phyloP scores from a whole-genome alignment of 2,113 vertebrate species.

The Asarcornis scutulata region DNA sequence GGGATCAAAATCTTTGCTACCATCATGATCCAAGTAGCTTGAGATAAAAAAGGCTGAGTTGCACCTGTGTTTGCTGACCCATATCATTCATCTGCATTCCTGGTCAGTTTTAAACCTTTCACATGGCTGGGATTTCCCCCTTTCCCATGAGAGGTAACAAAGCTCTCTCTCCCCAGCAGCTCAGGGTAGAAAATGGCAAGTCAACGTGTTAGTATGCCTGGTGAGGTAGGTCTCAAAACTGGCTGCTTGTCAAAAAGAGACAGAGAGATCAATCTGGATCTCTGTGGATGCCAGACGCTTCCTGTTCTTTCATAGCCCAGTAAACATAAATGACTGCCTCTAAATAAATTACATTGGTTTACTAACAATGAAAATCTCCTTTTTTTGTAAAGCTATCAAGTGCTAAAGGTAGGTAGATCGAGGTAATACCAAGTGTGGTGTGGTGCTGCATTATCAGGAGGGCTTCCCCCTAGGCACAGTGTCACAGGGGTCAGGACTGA shows the following conservation, averaged over 20 bases:
- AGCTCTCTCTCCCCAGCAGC: not conserved
- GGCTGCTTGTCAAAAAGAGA: constrained; percentile 58
- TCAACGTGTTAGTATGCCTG: constrained; percentile 36
- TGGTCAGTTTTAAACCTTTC: not conserved
- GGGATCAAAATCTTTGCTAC: too few species aligned
- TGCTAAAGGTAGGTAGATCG: not conserved
- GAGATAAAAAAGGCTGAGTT: not conserved
- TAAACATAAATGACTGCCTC: constrained; percentile 60
- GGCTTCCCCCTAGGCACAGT: not conserved
- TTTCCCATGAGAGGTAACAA: not conserved
- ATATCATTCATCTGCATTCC: not conserved
- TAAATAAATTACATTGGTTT: constrained; percentile 54
- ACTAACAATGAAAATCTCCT: constrained; percentile 55
- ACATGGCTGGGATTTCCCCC: not conserved
- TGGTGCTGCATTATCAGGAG: rapidly evolving
- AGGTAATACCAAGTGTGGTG: not conserved
- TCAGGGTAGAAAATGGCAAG: not conserved
- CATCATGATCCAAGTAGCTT: not conserved
- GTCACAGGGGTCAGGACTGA: not conserved
- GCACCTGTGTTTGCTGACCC: not conserved
- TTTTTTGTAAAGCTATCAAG: not conserved
- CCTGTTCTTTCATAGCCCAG: constrained; percentile 64
- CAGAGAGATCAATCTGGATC: constrained; percentile 65
- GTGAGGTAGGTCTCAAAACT: constrained; percentile 33
- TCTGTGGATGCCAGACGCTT: constrained; percentile 59